phyloP scores from a whole-genome alignment of 2,797 vertebrate species.

The Chaetodon trifasciatus region DNA sequence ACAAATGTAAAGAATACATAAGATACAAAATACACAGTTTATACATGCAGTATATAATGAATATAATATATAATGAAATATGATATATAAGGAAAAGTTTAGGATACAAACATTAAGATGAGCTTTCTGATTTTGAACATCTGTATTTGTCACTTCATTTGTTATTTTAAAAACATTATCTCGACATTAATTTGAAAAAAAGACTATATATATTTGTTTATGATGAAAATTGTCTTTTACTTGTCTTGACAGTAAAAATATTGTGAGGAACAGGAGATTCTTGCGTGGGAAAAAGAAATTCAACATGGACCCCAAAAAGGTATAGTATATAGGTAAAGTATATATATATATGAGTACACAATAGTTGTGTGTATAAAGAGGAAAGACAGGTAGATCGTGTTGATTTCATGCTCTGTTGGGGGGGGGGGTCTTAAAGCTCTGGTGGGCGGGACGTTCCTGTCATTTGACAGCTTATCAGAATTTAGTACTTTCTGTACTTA shows the following conservation, averaged over 20 bases:
- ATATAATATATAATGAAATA: no score
- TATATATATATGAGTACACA: no score
- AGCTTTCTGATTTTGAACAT: neutral
- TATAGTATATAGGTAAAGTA: slow-evolving; percentile 60
- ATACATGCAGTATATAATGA: no score
- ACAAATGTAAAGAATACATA: no score
- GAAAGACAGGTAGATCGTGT: no score
- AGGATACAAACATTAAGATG: neutral
- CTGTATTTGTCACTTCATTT: neutral
- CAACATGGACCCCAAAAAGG: slow-evolving; percentile 93
- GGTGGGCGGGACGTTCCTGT: no score
- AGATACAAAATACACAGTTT: neutral
- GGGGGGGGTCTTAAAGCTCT: no score
- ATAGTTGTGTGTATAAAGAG: no score
- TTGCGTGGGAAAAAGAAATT: slow-evolving; percentile 94
- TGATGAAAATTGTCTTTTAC: neutral
- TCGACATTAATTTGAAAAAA: neutral
- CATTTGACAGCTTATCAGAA: no score
- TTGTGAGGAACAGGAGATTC: slow-evolving; percentile 85
- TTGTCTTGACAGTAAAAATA: slow-evolving; percentile 82
- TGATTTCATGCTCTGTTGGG: no score
- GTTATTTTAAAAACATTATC: neutral
- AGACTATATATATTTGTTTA: neutral
- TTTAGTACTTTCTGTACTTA: no score
- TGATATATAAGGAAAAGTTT: neutral